Evolutionary conservation across 2,888 invertebrate genomes (phyloP).

Genomic region (Monoplex corrugatus): DNA sequence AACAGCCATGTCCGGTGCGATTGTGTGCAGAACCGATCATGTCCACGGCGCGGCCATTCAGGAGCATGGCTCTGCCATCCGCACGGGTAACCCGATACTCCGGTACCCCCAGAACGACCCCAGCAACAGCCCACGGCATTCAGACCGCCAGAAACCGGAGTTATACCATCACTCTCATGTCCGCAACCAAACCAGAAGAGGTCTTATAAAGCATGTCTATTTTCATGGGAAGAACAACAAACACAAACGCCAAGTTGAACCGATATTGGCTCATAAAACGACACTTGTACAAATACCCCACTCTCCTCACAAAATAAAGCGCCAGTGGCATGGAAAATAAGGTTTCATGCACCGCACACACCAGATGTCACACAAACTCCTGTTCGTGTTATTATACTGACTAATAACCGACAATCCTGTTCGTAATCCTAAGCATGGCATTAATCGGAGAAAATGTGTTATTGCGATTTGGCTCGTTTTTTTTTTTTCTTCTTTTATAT

Average conservation of each 20-base stretch:
- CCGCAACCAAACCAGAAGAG: not conserved
- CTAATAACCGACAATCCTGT: too few relatives aligned
- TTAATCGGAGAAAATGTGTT: too few relatives aligned
- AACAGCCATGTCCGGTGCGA: constrained; percentile 40
- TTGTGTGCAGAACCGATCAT: constrained; percentile 46
- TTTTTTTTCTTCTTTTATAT: too few relatives aligned
- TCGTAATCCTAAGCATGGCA: too few relatives aligned
- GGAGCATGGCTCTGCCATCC: constrained; percentile 17
- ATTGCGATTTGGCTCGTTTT: too few relatives aligned
- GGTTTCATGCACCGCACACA: not conserved
- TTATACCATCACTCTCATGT: constrained; percentile 1
- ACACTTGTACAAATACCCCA: constrained; percentile 23
- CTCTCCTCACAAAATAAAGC: not conserved
- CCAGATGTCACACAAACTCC: constrained; percentile 8
- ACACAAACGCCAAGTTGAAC: not conserved
- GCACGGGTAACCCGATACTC: constrained; percentile 32
- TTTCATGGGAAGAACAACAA: not conserved
- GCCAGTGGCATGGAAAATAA: constrained; percentile 16
- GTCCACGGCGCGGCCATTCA: not conserved
- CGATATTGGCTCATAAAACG: constrained; percentile 32
- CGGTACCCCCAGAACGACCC: not conserved
- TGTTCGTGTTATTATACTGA: not conserved
- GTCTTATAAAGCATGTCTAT: not conserved
- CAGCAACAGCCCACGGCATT: not conserved
- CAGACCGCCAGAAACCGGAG: constrained; percentile 2